Percentiles rank a stretch among this genome's conserved stretches.
These are phyloP conservation scores for Gadopsis marmoratus DNA, from an alignment of 2,797 vertebrate genomes.

Conservation along the genomic window DNA sequence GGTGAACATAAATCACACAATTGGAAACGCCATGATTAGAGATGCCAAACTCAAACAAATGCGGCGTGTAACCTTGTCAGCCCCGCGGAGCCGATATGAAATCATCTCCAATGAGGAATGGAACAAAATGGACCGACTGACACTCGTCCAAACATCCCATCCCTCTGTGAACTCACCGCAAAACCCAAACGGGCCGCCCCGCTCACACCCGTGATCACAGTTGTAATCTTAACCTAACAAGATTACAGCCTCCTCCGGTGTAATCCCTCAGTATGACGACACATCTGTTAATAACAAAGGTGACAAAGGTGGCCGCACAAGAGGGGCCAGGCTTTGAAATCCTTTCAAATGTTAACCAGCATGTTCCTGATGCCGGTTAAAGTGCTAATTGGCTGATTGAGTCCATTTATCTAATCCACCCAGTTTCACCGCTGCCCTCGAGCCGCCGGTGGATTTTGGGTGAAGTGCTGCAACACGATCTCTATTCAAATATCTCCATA, in stretches of 20 bases:
- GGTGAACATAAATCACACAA: conserved; percentile 93
- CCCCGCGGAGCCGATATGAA: conserved; percentile 41
- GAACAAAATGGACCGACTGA: conserved; percentile 73
- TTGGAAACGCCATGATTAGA: conserved; percentile 93
- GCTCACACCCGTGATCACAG: conserved; percentile 13
- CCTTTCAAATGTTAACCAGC: conserved; percentile 86
- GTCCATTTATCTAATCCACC: conserved; percentile 88
- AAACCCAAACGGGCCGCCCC: not conserved
- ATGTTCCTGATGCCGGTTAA: conserved; percentile 72
- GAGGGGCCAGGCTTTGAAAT: conserved; percentile 46
- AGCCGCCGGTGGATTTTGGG: conserved; percentile 84
- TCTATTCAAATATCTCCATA: conserved; percentile 91
- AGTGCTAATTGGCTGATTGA: conserved; percentile 87
- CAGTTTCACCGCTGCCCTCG: conserved; percentile 72
- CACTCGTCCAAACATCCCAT: conserved; percentile 51
- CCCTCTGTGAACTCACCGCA: not conserved
- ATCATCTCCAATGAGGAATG: conserved; percentile 72
- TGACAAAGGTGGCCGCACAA: conserved; percentile 66
- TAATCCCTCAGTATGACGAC: conserved; percentile 78
- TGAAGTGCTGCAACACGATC: conserved; percentile 86
- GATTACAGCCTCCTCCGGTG: conserved; percentile 73
- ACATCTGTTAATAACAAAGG: conserved; percentile 80
- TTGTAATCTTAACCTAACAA: conserved; percentile 62
- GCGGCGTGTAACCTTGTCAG: conserved; percentile 88
- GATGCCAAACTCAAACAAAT: conserved; percentile 85